Evolutionary conservation across 2,888 invertebrate genomes (phyloP), one percentile per base, ranked within the genome.

Genomic region (Diplazon laetatorius): DNA sequence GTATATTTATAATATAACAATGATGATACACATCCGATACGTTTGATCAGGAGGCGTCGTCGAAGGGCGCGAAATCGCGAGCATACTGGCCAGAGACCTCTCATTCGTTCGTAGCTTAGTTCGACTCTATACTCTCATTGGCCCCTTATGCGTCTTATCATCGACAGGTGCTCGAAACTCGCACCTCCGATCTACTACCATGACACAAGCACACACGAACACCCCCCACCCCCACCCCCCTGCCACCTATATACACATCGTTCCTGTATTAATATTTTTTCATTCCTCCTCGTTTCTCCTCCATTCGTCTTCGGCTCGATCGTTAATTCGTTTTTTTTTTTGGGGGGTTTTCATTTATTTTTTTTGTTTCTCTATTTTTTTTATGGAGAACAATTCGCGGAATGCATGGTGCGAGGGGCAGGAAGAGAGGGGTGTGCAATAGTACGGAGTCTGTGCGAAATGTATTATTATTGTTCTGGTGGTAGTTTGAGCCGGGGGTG

Each of bases 161-260:
- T 63, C 44, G 63, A 63, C 72, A 63, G 71, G 62, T 63, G 63
- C n/a, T n/a, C 22, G 30, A 42, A 35, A 52, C 22, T 55, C 44
- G 20, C 3, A n/a, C 14, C 30, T 20, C 22, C 39, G 30, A 2
- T 37, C 37, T 20, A 39, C 50, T 39, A 65, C 52, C 39, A 66
- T 52, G 22, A 25, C 22, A 46, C 44, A 9, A 14, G n/a, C 10
- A 10, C 10, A 8, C 4, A 14, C 42, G n/a, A 42, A 25, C 14
- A 6, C 30, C n/a, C 50, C 14, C 42, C 1, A 10, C 42, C n/a
- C 42, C 10, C 55, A 16, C 16, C n/a, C 55, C 30, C 30, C 30
- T 16, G 30, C 30, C 30, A 52, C 14, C 2, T 30, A n/a, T 55
- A 9, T 35, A 25, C 30, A 4, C 25, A 12, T 52, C 25, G n/a